These are phyloP conservation scores for Drosophila siamana DNA, from an alignment of 2,888 invertebrate genomes.

Conservation along the genomic window DNA sequence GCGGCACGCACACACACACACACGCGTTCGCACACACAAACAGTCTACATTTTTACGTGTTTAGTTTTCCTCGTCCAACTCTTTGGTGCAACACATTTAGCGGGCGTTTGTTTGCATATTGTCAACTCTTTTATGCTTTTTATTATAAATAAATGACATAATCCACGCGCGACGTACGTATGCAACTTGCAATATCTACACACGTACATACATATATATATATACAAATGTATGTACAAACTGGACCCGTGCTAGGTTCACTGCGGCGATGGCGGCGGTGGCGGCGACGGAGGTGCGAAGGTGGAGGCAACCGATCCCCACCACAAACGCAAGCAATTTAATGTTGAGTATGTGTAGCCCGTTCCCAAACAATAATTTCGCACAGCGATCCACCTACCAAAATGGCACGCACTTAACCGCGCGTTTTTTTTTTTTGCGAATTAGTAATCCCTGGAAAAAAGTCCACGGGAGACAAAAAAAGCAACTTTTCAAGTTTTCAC, in stretches of 20 bases:
- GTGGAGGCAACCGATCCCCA: constrained; percentile 54
- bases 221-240: constrained; percentile 55
- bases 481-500: constrained; percentile 79
- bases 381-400: constrained; percentile 32
- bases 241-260: constrained; percentile 67
- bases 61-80: constrained; percentile 49
- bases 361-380: constrained; percentile 21
- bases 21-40: constrained; percentile 55
- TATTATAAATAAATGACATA: constrained; percentile 79
- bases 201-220: constrained; percentile 27
- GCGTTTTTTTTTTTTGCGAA: constrained; percentile 60
- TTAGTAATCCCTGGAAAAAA: constrained; percentile 77
- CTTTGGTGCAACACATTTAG: constrained; percentile 67
- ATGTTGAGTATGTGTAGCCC: constrained; percentile 22
- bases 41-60: constrained; percentile 76
- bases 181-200: constrained; percentile 61
- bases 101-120: constrained; percentile 53
- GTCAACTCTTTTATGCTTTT: constrained; percentile 57
- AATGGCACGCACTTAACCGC: constrained; percentile 50
- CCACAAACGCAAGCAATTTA: constrained; percentile 35
- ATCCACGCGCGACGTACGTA: constrained; percentile 69
- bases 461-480: constrained; percentile 73
- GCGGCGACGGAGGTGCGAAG: constrained; percentile 28
- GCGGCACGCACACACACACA: constrained; percentile 39
- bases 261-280: constrained; percentile 18